Evolutionary conservation across 2,113 vertebrate species (phyloP).

Genomic region (Saguinus imperator): DNA sequence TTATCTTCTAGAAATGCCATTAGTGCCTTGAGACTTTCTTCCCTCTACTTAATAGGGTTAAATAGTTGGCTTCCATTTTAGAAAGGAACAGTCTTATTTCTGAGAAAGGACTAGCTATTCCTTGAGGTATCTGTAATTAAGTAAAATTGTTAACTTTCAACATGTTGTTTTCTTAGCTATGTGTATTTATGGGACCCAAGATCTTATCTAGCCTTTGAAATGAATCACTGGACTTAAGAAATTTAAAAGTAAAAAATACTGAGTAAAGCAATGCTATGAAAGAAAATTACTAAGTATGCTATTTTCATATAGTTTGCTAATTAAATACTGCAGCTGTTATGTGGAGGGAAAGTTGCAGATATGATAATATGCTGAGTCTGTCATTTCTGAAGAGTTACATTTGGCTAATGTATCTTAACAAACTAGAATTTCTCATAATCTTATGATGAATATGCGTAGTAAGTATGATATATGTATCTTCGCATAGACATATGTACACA

Average conservation of each 20-base stretch:
- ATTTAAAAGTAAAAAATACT: neutral
- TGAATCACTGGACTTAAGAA: neutral
- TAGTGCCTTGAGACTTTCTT: neutral
- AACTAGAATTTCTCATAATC: neutral
- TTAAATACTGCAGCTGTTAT: neutral
- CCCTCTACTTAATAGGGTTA: neutral
- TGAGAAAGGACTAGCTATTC: neutral
- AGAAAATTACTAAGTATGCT: neutral
- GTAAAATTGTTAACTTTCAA: neutral
- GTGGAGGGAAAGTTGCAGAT: neutral
- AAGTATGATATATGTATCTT: neutral
- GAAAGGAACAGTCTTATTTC: conserved; percentile 6
- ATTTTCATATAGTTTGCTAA: neutral
- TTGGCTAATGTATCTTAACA: neutral
- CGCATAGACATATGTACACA: neutral
- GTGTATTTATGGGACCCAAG: neutral
- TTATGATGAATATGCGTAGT: neutral
- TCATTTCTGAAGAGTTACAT: neutral
- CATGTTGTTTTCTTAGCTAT: neutral
- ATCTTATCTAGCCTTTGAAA: conserved; percentile 21
- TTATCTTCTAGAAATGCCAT: neutral
- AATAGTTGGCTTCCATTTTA: neutral
- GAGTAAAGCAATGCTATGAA: neutral
- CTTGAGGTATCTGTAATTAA: neutral
- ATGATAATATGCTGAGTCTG: neutral